A percentile compares a stretch with the other conserved stretches of the same genome.
Conservation (phyloP, 2,113 vertebrate species). For the Eubucco bourcierii region DNA sequence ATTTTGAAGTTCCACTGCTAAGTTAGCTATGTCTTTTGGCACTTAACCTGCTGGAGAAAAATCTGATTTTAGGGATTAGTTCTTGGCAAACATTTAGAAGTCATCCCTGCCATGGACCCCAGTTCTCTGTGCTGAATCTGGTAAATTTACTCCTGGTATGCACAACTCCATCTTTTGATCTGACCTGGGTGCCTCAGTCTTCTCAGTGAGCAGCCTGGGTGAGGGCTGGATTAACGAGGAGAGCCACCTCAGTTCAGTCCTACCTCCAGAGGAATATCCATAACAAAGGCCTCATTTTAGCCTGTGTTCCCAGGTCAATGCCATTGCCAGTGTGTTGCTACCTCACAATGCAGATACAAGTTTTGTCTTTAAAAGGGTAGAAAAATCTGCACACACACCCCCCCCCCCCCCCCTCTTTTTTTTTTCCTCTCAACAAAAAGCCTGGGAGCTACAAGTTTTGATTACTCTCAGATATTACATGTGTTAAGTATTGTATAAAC, state of each 20-base stretch:
- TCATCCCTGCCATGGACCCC: background rate
- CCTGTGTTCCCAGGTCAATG: background rate
- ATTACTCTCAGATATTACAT: background rate
- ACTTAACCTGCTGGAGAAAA: background rate
- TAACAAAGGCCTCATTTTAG: background rate
- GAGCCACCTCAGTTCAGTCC: background rate
- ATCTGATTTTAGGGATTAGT: background rate
- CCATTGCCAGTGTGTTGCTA: background rate
- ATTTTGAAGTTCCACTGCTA: background rate
- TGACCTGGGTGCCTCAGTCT: background rate
- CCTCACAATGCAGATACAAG: accelerated
- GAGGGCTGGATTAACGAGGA: background rate
- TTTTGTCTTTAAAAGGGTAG: background rate
- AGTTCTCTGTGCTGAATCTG: background rate
- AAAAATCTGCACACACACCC: too few species aligned
- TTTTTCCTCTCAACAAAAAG: background rate
- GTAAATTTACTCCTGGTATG: background rate
- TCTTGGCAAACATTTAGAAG: background rate
- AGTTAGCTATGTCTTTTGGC: background rate
- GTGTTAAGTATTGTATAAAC: background rate
- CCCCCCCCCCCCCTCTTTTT: background rate
- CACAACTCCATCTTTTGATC: background rate
- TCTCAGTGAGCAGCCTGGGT: background rate
- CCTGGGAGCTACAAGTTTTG: background rate
- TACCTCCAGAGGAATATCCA: background rate